Base-by-base conservation (phyloP, 2,113 vertebrate species). In the Carlito syrichta region DNA sequence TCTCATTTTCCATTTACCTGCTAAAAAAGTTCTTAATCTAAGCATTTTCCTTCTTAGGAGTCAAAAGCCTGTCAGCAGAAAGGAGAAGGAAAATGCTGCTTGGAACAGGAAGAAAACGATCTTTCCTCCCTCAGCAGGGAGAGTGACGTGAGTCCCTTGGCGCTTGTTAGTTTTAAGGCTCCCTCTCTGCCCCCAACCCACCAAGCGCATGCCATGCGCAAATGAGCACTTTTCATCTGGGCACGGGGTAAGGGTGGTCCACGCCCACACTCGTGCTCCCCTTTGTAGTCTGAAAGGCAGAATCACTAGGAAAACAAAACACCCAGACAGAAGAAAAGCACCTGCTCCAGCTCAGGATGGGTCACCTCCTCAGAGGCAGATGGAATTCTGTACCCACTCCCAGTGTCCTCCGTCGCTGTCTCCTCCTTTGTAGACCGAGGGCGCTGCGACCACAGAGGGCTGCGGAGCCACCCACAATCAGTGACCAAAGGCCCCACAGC, bases 41-140 rank as follows among this genome's bases (percentile, higher is more conserved):
- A 73, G 10, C 32, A 22, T 93, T 58, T 96, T 84, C 93, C 95
- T 91, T 35, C 85, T 81, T 97, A 99, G 99, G 98, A 98, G 43
- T 54, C 96, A 14, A 88, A 83, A 63, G 98, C 98, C 94, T 99
- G 99, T 97, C 98, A 95, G 40, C 73, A 95, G 93, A 98, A 86
- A 32, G 98, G 96, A 77, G 95, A 20, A 0, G 89, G 92, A 23
- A 96, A 93, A 50, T 98, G 98, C 87, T 98, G 98, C 97, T 79
- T 97, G 77, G 97, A 97, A 93, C 95, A 96, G 35, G 89, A 77
- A 91, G 96, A 96, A 50, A 38, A 68, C 1, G 45, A 48, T 20
- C 38, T 40, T 43, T 84, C 83, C 27, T 82, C 68, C 0, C n/a
- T 32, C 0, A 38, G 5, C 89, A 23, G n/a, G 63, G 50, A 89